A percentile compares a stretch with the other conserved stretches of the same genome.
Evolutionary conservation across 1,140 invertebrate species (phyloP).

Genomic region (Aleiodes sp.): DNA sequence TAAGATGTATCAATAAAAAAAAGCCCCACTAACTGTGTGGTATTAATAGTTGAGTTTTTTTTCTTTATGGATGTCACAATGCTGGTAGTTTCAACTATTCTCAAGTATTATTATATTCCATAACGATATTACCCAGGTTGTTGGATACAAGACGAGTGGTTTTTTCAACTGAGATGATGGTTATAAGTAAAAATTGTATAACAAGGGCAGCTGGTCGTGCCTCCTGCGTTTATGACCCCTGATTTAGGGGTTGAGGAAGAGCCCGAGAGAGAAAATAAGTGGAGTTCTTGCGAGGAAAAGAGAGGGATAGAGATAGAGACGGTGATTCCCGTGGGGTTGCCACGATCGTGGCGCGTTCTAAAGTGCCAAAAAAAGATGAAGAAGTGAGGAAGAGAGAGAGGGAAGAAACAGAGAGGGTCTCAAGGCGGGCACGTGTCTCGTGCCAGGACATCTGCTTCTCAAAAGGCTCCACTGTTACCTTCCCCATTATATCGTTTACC

Average conservation of each 20-base stretch:
- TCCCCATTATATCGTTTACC: slow-evolving; percentile 60
- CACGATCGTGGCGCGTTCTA: neutral
- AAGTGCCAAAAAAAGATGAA: neutral
- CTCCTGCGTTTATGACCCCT: neutral
- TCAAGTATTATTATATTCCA: neutral
- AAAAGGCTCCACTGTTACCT: slow-evolving; percentile 57
- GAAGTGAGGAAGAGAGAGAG: slow-evolving; percentile 15
- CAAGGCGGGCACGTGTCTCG: slow-evolving; percentile 57
- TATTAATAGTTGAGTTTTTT: no score
- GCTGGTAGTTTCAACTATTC: neutral
- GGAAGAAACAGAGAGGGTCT: slow-evolving; percentile 26
- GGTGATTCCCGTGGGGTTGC: neutral
- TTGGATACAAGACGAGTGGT: slow-evolving; percentile 12
- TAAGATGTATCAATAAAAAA: slow-evolving; percentile 16
- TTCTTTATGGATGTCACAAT: neutral
- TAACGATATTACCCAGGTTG: slow-evolving; percentile 9
- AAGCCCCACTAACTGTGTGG: no score
- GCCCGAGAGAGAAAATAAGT: slow-evolving; percentile 26
- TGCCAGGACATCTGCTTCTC: slow-evolving; percentile 58
- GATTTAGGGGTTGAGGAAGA: slow-evolving; percentile 19
- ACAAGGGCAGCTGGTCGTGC: slow-evolving; percentile 24
- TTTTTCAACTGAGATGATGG: slow-evolving; percentile 11
- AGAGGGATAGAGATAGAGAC: neutral
- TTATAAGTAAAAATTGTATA: neutral
- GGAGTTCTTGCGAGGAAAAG: slow-evolving; percentile 1